phyloP scores from a whole-genome alignment of 2,113 vertebrate genomes.

The Lota lota region DNA sequence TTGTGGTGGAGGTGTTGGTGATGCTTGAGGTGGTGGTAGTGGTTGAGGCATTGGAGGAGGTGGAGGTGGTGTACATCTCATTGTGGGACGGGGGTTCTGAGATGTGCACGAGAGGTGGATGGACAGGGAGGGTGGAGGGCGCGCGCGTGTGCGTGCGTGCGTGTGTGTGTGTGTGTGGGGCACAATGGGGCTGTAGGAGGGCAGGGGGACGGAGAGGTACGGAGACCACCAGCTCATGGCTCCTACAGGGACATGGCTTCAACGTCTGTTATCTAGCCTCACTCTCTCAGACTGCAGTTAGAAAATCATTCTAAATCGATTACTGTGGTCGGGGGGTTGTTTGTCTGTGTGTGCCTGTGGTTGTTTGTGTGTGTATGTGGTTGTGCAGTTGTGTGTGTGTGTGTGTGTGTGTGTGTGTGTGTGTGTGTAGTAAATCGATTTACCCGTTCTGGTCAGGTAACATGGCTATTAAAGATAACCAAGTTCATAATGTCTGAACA shows the following conservation, averaged over 20 bases:
- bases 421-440: neutral
- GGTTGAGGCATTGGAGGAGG: too few species aligned
- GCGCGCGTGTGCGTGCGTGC: too few species aligned
- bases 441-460: neutral
- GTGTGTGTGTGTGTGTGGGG: too few species aligned
- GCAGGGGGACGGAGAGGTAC: too few species aligned
- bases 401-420: neutral
- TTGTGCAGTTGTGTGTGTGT: neutral
- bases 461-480: neutral
- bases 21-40: too few species aligned
- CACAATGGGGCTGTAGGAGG: too few species aligned
- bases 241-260: neutral
- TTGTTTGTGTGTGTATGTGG: neutral
- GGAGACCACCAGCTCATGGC: too few species aligned
- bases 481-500: neutral
- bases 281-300: neutral
- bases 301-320: neutral
- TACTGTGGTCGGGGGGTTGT: neutral
- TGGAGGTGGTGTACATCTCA: too few species aligned
- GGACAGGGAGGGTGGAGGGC: too few species aligned
- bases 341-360: neutral
- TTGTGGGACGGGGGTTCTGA: too few species aligned
- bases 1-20: too few species aligned
- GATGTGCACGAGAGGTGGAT: too few species aligned
- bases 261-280: neutral